Percentiles rank a stretch among this genome's conserved stretches.
Evolutionary conservation across 2,113 vertebrate genomes (phyloP).

Genomic region (Gambusia holbrooki): DNA sequence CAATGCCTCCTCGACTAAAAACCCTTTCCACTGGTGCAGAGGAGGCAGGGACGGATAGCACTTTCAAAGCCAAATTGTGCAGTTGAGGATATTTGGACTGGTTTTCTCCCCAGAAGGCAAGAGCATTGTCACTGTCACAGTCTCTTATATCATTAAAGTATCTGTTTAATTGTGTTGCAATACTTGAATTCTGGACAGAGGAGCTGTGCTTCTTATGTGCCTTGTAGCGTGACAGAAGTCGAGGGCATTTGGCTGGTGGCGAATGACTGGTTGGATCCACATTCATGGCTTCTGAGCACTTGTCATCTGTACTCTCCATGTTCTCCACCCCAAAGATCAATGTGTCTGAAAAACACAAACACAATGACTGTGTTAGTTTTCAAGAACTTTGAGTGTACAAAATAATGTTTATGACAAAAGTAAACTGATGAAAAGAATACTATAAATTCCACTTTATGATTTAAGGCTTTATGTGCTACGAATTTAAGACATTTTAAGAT

Average conservation of each 20-base stretch:
- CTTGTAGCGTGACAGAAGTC: not conserved
- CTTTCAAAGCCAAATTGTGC: not conserved
- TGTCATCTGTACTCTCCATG: not conserved
- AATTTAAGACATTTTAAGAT: too few species aligned
- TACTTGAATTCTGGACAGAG: not conserved
- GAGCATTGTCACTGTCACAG: not conserved
- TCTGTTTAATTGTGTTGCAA: too few species aligned
- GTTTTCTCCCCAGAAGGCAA: not conserved
- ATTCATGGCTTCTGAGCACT: not conserved
- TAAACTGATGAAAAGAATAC: not conserved
- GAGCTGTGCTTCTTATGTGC: not conserved
- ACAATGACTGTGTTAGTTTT: too few species aligned
- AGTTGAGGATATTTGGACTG: not conserved
- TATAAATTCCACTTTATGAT: too few species aligned
- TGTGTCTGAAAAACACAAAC: too few species aligned
- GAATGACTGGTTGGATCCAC: not conserved
- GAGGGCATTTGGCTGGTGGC: not conserved
- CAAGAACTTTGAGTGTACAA: not conserved
- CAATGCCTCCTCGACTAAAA: not conserved
- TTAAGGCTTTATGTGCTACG: too few species aligned
- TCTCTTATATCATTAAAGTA: not conserved
- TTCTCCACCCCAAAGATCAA: not conserved
- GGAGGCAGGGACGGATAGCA: not conserved
- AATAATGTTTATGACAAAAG: not conserved
- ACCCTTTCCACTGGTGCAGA: not conserved